A percentile compares a stretch with the other conserved stretches of the same genome.
These are phyloP conservation scores for Papilio helenus DNA, from an alignment of 1,140 invertebrate species.

Conservation along the genomic window DNA sequence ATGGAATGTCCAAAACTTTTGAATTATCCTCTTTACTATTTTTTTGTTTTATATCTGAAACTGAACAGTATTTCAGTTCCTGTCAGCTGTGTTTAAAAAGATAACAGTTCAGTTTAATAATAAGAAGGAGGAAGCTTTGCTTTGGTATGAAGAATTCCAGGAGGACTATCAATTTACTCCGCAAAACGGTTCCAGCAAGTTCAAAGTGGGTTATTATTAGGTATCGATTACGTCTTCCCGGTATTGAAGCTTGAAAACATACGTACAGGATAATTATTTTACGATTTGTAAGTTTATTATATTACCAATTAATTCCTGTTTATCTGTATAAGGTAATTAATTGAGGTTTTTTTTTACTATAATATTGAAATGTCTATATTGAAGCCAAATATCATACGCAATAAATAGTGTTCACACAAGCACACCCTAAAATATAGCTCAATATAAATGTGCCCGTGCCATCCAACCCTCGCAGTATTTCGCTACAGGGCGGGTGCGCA, in stretches of 20 bases:
- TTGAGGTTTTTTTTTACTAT: not conserved
- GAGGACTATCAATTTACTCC: constrained; percentile 20
- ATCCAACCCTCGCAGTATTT: constrained; percentile 67
- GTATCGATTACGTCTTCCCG: constrained; percentile 15
- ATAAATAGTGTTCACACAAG: constrained; percentile 35
- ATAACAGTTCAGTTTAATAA: not conserved
- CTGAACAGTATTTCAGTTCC: not conserved
- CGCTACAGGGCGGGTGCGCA: constrained; percentile 65
- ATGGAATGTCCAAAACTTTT: not conserved
- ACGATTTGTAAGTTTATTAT: not conserved
- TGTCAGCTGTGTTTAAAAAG: not conserved
- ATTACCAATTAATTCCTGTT: not conserved
- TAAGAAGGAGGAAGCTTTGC: not conserved
- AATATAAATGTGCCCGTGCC: constrained; percentile 47
- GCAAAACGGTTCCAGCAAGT: constrained; percentile 12
- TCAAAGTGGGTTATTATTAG: constrained; percentile 13
- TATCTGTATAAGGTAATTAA: not conserved
- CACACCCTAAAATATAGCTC: constrained; percentile 43
- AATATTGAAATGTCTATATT: not conserved
- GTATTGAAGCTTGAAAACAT: not conserved
- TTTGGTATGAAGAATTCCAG: not conserved
- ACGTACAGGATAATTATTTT: not conserved
- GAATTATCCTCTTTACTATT: too few relatives aligned
- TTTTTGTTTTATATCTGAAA: too few relatives aligned
- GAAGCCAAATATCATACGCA: not conserved